Conservation (phyloP, 2,113 vertebrate genomes). For the Craseonycteris thonglongyai region DNA sequence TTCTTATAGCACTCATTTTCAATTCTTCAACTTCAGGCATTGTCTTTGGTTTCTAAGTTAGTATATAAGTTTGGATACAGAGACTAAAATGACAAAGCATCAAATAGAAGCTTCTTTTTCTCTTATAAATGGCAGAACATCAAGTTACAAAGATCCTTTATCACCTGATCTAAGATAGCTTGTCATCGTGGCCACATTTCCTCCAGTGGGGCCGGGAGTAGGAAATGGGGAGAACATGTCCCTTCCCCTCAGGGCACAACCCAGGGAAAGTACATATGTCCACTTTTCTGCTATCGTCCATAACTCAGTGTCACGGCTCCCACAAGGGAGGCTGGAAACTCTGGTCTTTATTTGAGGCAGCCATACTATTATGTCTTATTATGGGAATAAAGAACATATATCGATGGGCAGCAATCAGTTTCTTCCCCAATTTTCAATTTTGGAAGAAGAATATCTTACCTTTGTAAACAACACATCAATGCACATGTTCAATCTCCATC, state of each 20-base stretch:
- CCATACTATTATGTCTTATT: background rate
- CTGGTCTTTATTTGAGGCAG: background rate
- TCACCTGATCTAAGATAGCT: background rate
- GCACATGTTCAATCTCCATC: background rate
- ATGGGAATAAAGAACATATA: background rate
- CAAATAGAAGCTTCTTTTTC: background rate
- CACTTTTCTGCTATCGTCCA: background rate
- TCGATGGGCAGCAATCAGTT: background rate
- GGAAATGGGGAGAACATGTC: background rate
- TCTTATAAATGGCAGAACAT: background rate
- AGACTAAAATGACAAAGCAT: background rate
- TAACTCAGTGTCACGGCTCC: background rate
- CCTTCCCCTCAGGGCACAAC: background rate
- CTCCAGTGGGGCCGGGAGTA: background rate
- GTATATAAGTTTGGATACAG: background rate
- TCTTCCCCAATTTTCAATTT: background rate
- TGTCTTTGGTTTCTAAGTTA: background rate
- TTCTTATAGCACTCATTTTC: background rate
- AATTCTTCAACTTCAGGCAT: background rate
- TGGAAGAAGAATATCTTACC: background rate
- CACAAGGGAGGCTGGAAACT: background rate
- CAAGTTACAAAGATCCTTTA: background rate
- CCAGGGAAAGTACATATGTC: background rate
- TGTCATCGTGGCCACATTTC: background rate
- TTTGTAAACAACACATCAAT: background rate